Percentiles rank a stretch among this genome's conserved stretches.
phyloP scores from a whole-genome alignment of 2,797 vertebrate species.

The Falco peregrinus region DNA sequence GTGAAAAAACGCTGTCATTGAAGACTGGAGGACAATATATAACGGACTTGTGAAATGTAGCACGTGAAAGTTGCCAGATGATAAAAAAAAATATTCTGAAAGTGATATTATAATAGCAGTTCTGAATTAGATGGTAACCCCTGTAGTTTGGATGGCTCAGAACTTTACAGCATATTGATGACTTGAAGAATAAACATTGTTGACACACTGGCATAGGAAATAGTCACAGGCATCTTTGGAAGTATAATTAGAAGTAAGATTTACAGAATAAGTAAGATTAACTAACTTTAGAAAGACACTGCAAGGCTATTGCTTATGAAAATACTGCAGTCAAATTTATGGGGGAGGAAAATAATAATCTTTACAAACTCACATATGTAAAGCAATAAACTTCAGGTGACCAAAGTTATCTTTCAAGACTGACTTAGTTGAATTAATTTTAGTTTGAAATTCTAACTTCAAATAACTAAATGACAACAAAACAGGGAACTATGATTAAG shows the following conservation, averaged over 20 bases:
- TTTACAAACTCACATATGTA: neutral
- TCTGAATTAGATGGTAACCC: neutral
- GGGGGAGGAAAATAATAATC: neutral
- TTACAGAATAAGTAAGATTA: neutral
- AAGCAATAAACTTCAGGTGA: neutral
- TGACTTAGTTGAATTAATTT: neutral
- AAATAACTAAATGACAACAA: neutral
- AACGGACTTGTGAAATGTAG: neutral
- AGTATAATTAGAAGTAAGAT: neutral
- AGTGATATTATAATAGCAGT: neutral
- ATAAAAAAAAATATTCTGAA: neutral
- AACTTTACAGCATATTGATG: neutral
- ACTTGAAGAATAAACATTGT: neutral
- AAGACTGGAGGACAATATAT: neutral
- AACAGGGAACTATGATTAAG: neutral
- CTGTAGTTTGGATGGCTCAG: neutral
- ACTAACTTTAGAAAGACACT: neutral
- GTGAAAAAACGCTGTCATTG: neutral
- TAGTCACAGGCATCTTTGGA: neutral
- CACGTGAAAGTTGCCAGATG: neutral
- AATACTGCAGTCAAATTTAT: neutral
- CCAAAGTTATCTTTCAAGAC: neutral
- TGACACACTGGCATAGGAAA: neutral
- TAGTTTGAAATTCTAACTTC: neutral
- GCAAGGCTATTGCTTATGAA: neutral